Evolutionary conservation across 2,888 invertebrate species (phyloP).

Genomic region (Timema podura): DNA sequence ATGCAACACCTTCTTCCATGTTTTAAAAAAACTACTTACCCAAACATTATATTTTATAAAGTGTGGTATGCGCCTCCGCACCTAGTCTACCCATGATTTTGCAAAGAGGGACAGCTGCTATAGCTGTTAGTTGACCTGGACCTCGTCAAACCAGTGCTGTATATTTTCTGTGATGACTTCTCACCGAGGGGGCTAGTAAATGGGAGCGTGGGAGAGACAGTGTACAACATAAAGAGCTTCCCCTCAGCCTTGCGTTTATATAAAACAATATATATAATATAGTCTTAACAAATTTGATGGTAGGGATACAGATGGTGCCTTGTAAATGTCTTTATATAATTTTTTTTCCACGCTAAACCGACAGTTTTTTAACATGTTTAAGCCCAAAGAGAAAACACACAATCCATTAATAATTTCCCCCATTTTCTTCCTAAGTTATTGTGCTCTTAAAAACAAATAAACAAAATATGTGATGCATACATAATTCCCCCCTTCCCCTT

Average conservation of each 20-base stretch:
- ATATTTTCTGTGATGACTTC: constrained; percentile 29
- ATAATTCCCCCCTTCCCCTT: too few species aligned
- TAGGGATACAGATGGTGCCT: constrained; percentile 31
- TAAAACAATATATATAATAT: constrained; percentile 18
- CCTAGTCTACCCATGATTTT: too few species aligned
- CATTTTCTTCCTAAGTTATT: too few species aligned
- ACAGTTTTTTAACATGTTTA: not conserved
- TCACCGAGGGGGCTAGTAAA: constrained; percentile 17
- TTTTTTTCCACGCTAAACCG: not conserved
- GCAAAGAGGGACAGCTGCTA: too few species aligned
- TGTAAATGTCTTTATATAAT: constrained; percentile 27
- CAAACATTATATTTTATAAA: too few species aligned
- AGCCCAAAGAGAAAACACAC: too few species aligned
- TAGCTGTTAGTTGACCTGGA: constrained; percentile 8
- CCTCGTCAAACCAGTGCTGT: constrained; percentile 20
- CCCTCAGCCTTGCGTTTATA: constrained; percentile 29
- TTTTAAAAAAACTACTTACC: too few species aligned
- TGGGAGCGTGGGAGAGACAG: not conserved
- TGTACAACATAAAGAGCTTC: constrained; percentile 25
- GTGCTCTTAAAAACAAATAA: too few species aligned
- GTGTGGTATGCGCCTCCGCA: too few species aligned
- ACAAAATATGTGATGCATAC: too few species aligned
- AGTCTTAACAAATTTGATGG: constrained; percentile 23
- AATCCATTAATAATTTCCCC: too few species aligned
- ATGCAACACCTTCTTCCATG: too few species aligned